Evolutionary conservation across 2,797 vertebrate genomes (phyloP), one percentile per base, ranked within the genome.

Genomic region (Chrysocyon brachyurus): DNA sequence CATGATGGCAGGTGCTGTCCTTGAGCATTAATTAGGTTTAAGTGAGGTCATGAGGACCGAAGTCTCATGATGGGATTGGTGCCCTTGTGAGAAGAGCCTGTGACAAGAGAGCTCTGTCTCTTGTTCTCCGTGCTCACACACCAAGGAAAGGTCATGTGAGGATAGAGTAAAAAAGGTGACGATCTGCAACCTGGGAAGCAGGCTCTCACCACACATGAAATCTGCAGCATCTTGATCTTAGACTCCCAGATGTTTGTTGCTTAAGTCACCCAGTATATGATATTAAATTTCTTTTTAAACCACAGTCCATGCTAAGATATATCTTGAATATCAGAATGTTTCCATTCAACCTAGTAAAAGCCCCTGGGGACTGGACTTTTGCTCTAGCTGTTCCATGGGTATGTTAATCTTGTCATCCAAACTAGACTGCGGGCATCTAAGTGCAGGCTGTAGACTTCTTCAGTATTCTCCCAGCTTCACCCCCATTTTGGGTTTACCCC

Each of bases 111-210:
- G 11, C 15, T 61, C 16, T 59, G 3, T 26, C 5, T 85, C 14
- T 61, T 4, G 6, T 17, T 22, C 11, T 9, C 1, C 12, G 57
- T 49, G 49, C 12, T 14, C 46, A 73, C 0, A 10, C 5, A 22
- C 28, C 3, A 28, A 64, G 64, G 46, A 87, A 68, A 92, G 54
- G 15, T 40, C 28, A 31, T 12, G 6, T 12, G 9, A 66, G 5
- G 70, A 73, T 14, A n/a, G 0, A 52, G 15, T 3, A 4, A 54
- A 33, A 84, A 86, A 5, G 3, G 10, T 17, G 61, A 26, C 16
- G 17, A 2, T 16, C 70, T n/a, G n/a, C 9, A 59, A 81, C 31
- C 31, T 0, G 16, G n/a, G 31, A 64, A 79, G 9, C 21, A 15
- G 24, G 28, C 2, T 31, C 24, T 79, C 54, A 33, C 26, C 57